Conservation (phyloP, 1,140 invertebrate genomes). For the Drosophila varians region DNA sequence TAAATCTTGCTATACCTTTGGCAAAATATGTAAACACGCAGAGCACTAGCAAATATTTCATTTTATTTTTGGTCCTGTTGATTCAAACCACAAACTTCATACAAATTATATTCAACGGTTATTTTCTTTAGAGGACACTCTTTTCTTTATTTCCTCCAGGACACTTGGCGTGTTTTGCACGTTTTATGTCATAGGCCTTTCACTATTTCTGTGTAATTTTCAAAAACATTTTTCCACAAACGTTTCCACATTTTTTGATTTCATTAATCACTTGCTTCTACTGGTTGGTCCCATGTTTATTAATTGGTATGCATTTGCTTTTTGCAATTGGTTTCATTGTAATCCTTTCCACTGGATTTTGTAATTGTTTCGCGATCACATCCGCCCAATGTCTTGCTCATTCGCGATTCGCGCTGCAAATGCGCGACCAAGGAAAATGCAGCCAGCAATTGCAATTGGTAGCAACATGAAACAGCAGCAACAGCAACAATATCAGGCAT, state of each 20-base stretch:
- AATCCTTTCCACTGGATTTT: constrained; percentile 25
- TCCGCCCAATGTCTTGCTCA: constrained; percentile 55
- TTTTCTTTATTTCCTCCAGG: neutral
- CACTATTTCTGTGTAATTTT: constrained; percentile 2
- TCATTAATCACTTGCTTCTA: constrained; percentile 1
- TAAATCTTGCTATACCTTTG: no score
- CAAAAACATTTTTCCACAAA: constrained; percentile 25
- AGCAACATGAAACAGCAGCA: constrained; percentile 2
- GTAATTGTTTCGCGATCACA: constrained; percentile 18
- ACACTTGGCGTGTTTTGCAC: neutral
- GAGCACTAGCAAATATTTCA: constrained; percentile 59
- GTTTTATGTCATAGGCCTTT: constrained; percentile 21
- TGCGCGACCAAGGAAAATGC: constrained; percentile 57
- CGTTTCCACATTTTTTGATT: constrained; percentile 10
- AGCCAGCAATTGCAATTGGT: constrained; percentile 15
- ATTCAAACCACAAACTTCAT: no score
- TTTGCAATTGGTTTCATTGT: constrained; percentile 23
- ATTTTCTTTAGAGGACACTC: no score
- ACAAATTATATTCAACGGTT: no score
- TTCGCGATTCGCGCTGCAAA: constrained; percentile 54
- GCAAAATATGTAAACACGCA: constrained; percentile 54
- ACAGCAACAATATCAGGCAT: neutral
- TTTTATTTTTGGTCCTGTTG: constrained; percentile 24
- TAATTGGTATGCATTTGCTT: constrained; percentile 44
- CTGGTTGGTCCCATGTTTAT: constrained; percentile 13